phyloP scores from a whole-genome alignment of 2,888 invertebrate genomes.

The Helleia helle region DNA sequence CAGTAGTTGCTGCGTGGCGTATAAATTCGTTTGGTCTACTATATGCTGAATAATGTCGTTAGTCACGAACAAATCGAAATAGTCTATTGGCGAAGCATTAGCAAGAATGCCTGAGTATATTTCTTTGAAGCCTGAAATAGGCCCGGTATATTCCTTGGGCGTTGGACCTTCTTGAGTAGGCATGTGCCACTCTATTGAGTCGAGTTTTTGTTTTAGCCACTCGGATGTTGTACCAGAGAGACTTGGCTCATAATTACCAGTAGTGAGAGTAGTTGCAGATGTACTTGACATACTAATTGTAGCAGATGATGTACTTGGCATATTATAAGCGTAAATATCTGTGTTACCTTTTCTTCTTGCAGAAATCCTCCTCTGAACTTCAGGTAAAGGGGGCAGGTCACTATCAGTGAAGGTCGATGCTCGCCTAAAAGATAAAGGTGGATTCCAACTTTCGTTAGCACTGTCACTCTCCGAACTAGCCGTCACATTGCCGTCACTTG shows the following conservation, averaged over 20 bases:
- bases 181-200: neutral
- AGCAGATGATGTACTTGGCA: neutral
- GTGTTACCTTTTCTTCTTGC: too few relatives aligned
- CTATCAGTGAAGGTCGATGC: too few relatives aligned
- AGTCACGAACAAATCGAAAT: conserved; percentile 17
- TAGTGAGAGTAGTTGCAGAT: too few relatives aligned
- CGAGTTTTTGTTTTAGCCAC: neutral
- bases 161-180: neutral
- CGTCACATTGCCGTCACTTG: too few relatives aligned
- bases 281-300: too few relatives aligned
- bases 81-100: conserved; percentile 17
- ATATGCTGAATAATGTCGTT: conserved; percentile 14
- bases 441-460: too few relatives aligned
- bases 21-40: conserved; percentile 16
- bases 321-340: too few relatives aligned
- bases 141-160: conserved; percentile 5
- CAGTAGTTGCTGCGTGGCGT: too few relatives aligned
- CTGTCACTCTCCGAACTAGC: too few relatives aligned
- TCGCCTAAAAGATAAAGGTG: too few relatives aligned
- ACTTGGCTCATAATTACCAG: neutral
- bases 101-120: conserved; percentile 14
- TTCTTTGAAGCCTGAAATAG: conserved; percentile 14
- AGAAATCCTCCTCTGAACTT: too few relatives aligned
- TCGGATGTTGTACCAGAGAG: neutral
- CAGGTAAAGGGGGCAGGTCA: too few relatives aligned